Conservation (phyloP, 2,888 invertebrate species). For the Meliscaeva auricollis region DNA sequence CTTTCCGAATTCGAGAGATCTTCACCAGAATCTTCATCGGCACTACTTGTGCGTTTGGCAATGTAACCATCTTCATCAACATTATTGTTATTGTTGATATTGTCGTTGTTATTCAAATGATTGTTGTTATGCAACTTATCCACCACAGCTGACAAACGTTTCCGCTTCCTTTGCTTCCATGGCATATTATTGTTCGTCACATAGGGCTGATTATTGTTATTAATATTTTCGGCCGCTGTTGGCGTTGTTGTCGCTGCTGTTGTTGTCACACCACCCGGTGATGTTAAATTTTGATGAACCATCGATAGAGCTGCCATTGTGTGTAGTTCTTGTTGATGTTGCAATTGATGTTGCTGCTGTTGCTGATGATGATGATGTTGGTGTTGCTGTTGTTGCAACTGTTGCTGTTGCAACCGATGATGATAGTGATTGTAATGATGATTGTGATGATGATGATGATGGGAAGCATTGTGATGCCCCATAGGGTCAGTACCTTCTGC, state of each 20-base stretch:
- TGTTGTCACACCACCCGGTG: conserved; percentile 46
- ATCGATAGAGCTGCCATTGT: conserved; percentile 80
- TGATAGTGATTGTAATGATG: conserved; percentile 77
- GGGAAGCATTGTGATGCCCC: conserved; percentile 84
- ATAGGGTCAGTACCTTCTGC: conserved; percentile 88
- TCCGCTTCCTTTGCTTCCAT: conserved; percentile 90
- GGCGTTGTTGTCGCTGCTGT: conserved; percentile 69
- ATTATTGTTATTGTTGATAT: conserved; percentile 79
- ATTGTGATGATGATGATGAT: conserved; percentile 81
- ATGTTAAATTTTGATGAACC: conserved; percentile 64
- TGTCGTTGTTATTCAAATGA: conserved; percentile 83
- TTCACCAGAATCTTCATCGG: conserved; percentile 80
- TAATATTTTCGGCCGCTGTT: conserved; percentile 79
- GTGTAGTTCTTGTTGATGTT: conserved; percentile 79
- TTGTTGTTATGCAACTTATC: conserved; percentile 88
- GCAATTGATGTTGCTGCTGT: conserved; percentile 78
- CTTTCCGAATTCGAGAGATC: conserved; percentile 80
- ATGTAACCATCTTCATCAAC: conserved; percentile 76
- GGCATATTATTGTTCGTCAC: conserved; percentile 87
- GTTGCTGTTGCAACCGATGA: conserved; percentile 78
- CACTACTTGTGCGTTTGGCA: conserved; percentile 78
- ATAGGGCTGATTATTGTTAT: conserved; percentile 87
- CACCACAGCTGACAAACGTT: conserved; percentile 91
- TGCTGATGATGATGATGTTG: conserved; percentile 78
- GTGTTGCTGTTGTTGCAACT: conserved; percentile 77